A percentile compares a stretch with the other conserved stretches of the same genome.
These are phyloP conservation scores for Cylindroiulus punctatus DNA, from an alignment of 2,888 invertebrate species.

Conservation along the genomic window DNA sequence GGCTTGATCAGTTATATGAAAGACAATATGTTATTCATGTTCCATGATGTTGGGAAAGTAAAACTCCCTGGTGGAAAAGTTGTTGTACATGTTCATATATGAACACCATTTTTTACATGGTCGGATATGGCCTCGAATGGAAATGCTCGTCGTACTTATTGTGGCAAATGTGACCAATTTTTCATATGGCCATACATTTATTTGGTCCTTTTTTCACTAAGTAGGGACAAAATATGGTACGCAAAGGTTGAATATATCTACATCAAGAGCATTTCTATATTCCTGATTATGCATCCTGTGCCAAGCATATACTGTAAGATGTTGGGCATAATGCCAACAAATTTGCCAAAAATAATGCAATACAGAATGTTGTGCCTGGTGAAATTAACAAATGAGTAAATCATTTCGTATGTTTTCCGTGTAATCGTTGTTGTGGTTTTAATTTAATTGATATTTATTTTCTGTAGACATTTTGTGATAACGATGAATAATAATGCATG, in stretches of 20 bases:
- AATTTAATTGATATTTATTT: conserved; percentile 10
- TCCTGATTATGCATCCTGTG: not conserved
- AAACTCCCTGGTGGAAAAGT: no score
- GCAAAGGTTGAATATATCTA: no score
- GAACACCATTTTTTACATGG: no score
- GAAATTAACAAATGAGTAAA: not conserved
- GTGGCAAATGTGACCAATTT: no score
- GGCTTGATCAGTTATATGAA: not conserved
- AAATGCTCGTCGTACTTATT: no score
- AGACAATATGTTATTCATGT: not conserved
- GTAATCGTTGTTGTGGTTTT: not conserved
- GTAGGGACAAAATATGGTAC: no score
- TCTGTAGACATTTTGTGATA: conserved; percentile 6
- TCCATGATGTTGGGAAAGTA: not conserved
- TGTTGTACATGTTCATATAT: no score
- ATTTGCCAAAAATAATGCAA: not conserved
- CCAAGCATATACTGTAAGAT: no score
- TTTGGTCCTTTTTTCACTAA: no score
- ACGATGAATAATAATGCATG: not conserved
- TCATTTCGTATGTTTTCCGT: not conserved
- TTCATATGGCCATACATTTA: no score
- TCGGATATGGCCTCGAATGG: no score
- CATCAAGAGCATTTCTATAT: not conserved
- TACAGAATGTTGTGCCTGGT: no score
- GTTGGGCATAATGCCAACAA: not conserved